Evolutionary conservation across 2,797 vertebrate species (phyloP).

Genomic region (Monodelphis domestica): DNA sequence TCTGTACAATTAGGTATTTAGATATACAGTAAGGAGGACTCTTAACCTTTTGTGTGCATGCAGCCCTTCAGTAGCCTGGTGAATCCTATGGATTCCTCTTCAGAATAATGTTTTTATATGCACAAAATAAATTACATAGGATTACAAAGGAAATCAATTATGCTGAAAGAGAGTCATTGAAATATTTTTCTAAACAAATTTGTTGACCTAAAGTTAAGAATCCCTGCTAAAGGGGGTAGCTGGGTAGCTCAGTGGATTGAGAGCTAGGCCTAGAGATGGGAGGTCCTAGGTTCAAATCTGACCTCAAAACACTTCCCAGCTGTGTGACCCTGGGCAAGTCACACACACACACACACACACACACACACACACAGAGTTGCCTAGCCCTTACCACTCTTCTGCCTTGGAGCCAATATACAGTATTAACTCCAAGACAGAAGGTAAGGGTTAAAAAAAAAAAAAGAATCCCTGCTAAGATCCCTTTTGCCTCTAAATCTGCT

Average conservation of each 20-base stretch:
- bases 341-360: too few species aligned
- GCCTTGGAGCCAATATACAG: too few species aligned
- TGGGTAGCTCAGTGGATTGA: too few species aligned
- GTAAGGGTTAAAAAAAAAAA: too few species aligned
- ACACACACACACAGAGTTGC: too few species aligned
- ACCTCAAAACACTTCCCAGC: too few species aligned
- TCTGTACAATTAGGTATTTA: background rate
- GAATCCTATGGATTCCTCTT: background rate
- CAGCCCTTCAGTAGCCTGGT: background rate
- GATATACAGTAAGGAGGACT: background rate
- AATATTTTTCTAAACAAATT: background rate
- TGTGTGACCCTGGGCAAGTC: too few species aligned
- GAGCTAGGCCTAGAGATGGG: too few species aligned
- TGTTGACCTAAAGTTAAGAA: background rate
- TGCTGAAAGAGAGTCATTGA: background rate
- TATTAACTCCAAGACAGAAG: too few species aligned
- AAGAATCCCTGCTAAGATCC: background rate
- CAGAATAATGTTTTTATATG: background rate
- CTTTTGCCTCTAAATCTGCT: background rate
- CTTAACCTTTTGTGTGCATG: background rate
- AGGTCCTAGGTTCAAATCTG: too few species aligned
- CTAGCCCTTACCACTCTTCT: too few species aligned
- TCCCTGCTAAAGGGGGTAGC: too few species aligned
- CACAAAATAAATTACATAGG: background rate
- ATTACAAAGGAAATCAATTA: background rate